Evolutionary conservation across 2,113 vertebrate species (phyloP), one percentile per base, ranked within the genome.

Genomic region (Tachysurus vachellii): DNA sequence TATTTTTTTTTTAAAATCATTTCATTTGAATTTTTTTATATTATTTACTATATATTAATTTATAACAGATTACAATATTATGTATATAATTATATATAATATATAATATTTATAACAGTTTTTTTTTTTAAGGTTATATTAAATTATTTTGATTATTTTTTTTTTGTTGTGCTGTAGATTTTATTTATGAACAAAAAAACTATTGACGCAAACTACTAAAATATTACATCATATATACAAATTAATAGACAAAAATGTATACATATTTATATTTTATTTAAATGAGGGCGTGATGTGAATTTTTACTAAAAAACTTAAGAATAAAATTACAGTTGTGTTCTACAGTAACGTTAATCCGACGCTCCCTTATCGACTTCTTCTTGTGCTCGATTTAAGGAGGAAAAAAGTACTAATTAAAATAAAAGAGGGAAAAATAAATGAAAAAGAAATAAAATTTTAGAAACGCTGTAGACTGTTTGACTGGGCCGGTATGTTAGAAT

Each of bases 201-300:
- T 28, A 36, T 36, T 36, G 1, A 36, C 36, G 36, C 36, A 1
- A 36, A 36, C 36, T 36, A 36, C 36, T 36, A 36, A 36, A 36
- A 0, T 68, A 68, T 36, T 36, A 9, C 19, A 36, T 73, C 44
- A 44, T 21, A 8, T 44, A 73, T 73, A 7, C 9, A 19, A 21
- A 44, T 73, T 36, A 64, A 19, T 19, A 21, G 5, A 11, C 1
- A 0, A 61, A 31, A 28, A 66, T 36, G 36, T 36, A 36, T 36
- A 36, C 36, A 36, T 36, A 36, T 36, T 36, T 36, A 36, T 36
- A 36, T 36, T 36, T 36, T 36, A 1, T 36, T 36, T 36, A 36
- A 26, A 26, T 36, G 86, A 87, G 54, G 86, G 86, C 80, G 44
- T 62, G 66, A 31, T 87, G 85, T 70, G 31, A 71, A 81, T 75